These are phyloP conservation scores for Parauchenoglanis punctatus DNA, from an alignment of 2,797 vertebrate genomes.

Conservation along the genomic window DNA sequence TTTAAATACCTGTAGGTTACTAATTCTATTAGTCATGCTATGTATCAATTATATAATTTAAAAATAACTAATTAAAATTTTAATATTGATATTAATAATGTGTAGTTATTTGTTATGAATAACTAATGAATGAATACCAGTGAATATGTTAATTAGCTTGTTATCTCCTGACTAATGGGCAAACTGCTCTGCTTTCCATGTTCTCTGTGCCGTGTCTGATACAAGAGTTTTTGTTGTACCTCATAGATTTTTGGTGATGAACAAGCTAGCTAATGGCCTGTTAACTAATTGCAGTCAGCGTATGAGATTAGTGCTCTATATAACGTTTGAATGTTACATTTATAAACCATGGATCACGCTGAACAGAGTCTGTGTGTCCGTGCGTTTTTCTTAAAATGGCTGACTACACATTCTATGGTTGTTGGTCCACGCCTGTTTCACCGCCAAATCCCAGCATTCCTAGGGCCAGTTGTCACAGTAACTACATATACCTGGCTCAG, in stretches of 20 bases:
- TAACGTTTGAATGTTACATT: background rate
- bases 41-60: background rate
- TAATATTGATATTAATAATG: background rate
- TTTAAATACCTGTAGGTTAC: background rate
- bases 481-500: conserved; percentile 20
- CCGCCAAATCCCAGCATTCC: conserved; percentile 21
- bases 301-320: background rate
- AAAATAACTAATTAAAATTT: background rate
- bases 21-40: background rate
- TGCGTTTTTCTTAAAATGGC: background rate
- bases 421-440: background rate
- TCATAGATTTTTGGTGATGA: background rate
- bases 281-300: background rate
- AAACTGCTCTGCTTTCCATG: background rate
- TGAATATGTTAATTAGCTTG: background rate
- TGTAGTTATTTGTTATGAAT: background rate
- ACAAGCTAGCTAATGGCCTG: background rate
- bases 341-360: background rate
- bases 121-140: background rate
- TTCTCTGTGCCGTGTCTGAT: background rate
- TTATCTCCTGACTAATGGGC: background rate
- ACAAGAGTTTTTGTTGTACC: background rate
- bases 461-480: background rate
- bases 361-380: background rate
- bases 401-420: background rate